These are phyloP conservation scores for Ranitomeya imitator DNA, from an alignment of 2,113 vertebrate species.

Conservation along the genomic window DNA sequence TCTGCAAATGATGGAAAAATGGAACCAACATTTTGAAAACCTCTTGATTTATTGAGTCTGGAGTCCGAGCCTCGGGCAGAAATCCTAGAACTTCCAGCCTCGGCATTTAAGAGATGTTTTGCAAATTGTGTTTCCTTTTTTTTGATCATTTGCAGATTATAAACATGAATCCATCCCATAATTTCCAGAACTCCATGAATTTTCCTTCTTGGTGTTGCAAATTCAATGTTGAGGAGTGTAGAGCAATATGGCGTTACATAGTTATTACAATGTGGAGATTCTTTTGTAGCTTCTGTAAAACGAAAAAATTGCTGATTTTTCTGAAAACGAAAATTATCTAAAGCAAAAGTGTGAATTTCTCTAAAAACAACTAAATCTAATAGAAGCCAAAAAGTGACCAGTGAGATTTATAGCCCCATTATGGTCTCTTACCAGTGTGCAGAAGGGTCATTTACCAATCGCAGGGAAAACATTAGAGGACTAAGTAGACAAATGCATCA, in stretches of 20 bases:
- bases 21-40: no score
- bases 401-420: neutral
- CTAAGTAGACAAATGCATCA: neutral
- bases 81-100: no score
- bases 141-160: no score
- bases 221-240: no score
- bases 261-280: neutral
- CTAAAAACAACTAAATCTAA: neutral
- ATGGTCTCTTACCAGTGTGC: neutral
- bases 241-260: neutral
- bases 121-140: no score
- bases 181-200: no score
- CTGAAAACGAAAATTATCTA: neutral
- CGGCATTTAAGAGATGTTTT: no score
- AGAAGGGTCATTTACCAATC: slow-evolving; percentile 12
- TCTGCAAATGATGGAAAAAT: no score
- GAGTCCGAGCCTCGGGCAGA: no score
- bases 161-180: no score
- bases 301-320: neutral
- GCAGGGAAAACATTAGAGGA: neutral
- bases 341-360: neutral
- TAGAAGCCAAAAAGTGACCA: neutral
- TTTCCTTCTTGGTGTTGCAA: no score
- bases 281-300: neutral
- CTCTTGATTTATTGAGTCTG: no score